Conservation (phyloP, 2,797 vertebrate species). For the Pseudochirops corinnae region DNA sequence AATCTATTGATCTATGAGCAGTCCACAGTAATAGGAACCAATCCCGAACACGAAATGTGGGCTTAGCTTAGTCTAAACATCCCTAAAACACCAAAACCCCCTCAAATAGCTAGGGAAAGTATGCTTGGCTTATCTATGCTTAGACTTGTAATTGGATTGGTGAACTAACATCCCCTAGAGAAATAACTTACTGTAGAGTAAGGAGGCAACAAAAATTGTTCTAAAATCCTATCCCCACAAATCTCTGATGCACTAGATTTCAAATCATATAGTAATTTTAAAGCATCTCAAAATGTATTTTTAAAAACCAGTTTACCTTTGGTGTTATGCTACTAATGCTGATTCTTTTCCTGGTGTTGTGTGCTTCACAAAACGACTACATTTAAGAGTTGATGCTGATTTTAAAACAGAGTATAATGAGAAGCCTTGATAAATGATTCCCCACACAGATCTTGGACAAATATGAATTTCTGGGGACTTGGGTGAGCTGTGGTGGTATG, state of each 20-base stretch:
- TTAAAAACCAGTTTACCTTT: neutral
- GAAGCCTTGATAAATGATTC: neutral
- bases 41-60: neutral
- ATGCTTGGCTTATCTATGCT: neutral
- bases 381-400: neutral
- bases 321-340: neutral
- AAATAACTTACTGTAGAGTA: neutral
- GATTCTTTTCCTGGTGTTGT: neutral
- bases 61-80: neutral
- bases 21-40: neutral
- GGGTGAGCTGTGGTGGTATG: neutral
- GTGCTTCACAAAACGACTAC: neutral
- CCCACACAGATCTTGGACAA: neutral
- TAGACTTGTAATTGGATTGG: constrained; percentile 1
- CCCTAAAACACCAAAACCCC: neutral
- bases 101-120: neutral
- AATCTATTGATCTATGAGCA: neutral
- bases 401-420: neutral
- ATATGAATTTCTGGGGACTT: neutral
- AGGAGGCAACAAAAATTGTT: neutral
- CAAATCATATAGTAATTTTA: neutral
- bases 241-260: neutral
- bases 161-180: neutral
- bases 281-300: neutral
- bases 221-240: neutral